Evolutionary conservation across 1,140 invertebrate genomes (phyloP), one percentile per base, ranked within the genome.

Genomic region (Phthorimaea operculella): DNA sequence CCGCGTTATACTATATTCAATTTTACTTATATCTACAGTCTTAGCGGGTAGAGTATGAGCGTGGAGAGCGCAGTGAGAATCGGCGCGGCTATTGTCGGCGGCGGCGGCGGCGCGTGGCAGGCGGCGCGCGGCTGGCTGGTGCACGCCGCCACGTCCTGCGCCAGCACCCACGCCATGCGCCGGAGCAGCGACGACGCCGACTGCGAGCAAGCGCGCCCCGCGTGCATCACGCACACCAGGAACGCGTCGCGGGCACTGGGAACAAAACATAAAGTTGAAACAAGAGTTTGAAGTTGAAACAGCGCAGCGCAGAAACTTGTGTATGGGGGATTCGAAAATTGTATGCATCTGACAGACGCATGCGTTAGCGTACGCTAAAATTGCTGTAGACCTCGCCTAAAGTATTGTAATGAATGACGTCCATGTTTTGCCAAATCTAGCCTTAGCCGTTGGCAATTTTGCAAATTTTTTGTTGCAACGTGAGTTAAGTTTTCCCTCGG

Each of bases 161-260:
- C 79, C 2, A 84, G 68, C 2, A 84, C 79, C 74, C 77, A 81
- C 4, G 81, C 81, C 71, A 84, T 78, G 1, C 74, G 69, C 28
- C 69, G 54, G 16, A 84, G 70, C 49, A 84, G 52, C 4, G 53
- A 68, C 15, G 72, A 59, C 0, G 77, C 77, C 1, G 60, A 39
- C 4, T 44, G 54, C 0, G 81, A 75, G 52, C 81, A 84, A 1
- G 68, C 57, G 0, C 78, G 69, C 0, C 77, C 76, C 1, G 75
- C 76, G 17, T 74, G 52, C 0, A 70, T 52, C 9, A 82, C 81
- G 60, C 81, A 84, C 21, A 62, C 54, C 16, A 84, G 51, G 52
- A 79, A 84, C n/a, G 62, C 73, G 45, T 84, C 80, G n/a, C 79
- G 72, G n/a, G 80, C 76, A 33, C 80, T 83, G 62, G 0, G 64